Conservation (phyloP, 2,113 vertebrate genomes). For the Nothoprocta perdicaria region DNA sequence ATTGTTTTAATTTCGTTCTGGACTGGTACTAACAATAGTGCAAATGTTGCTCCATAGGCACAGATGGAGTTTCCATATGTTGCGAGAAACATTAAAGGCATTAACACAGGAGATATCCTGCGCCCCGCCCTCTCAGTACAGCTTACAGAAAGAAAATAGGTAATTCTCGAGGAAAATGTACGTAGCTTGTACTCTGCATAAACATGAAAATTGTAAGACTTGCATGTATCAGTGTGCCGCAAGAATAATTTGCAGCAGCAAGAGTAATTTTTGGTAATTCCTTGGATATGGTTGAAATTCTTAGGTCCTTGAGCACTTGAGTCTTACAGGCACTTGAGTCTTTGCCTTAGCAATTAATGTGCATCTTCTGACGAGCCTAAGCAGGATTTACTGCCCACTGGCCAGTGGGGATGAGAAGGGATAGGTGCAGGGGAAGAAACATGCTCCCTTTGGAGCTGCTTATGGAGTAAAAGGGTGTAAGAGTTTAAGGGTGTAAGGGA, state of each 20-base stretch:
- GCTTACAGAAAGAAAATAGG: background rate
- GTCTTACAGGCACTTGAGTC: background rate
- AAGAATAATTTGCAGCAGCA: background rate
- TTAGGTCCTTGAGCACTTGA: background rate
- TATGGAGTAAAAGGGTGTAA: background rate
- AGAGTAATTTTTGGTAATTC: background rate
- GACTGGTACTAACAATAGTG: background rate
- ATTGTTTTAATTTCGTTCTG: conserved; percentile 6
- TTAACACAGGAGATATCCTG: background rate
- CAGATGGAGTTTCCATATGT: conserved; percentile 17
- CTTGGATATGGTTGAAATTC: background rate
- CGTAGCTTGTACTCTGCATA: background rate
- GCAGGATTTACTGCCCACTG: background rate
- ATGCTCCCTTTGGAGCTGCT: background rate
- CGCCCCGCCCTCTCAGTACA: background rate
- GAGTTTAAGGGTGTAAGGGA: background rate
- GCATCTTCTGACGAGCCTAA: background rate
- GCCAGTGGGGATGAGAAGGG: background rate
- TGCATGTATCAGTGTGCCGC: background rate
- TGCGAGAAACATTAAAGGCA: background rate
- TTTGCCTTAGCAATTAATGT: background rate
- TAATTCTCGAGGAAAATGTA: background rate
- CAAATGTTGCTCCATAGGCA: background rate
- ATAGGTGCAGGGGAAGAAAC: background rate
- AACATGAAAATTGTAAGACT: background rate